These are phyloP conservation scores for Volucella inanis DNA, from an alignment of 2,888 invertebrate genomes.

Conservation along the genomic window DNA sequence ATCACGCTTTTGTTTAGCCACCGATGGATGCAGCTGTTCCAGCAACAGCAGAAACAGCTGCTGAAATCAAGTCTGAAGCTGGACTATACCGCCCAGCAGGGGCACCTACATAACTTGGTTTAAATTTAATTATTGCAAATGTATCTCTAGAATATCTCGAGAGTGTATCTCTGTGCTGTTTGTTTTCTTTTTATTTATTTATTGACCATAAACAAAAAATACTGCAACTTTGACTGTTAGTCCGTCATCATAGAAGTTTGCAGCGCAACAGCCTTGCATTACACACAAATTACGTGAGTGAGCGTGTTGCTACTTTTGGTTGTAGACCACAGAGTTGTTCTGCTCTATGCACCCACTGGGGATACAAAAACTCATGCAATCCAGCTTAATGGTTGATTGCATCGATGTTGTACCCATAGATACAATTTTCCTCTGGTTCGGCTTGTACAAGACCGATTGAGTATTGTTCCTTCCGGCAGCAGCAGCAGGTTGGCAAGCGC, in stretches of 20 bases:
- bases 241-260: constrained; percentile 15
- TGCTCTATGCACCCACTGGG: constrained; percentile 46
- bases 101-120: constrained; percentile 44
- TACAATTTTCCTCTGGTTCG: constrained; percentile 13
- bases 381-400: constrained; percentile 60
- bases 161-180: constrained; percentile 19
- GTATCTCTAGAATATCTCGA: constrained; percentile 13
- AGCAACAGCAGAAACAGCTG: not conserved
- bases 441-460: constrained; percentile 1
- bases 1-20: constrained; percentile 66
- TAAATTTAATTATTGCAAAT: constrained; percentile 74
- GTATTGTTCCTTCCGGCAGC: constrained; percentile 59
- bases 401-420: constrained; percentile 15
- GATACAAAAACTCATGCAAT: constrained; percentile 11
- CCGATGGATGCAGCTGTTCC: constrained; percentile 42
- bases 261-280: constrained; percentile 38
- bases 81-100: constrained; percentile 45
- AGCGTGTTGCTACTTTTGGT: constrained; percentile 34
- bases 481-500: constrained; percentile 5
- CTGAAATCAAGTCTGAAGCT: constrained; percentile 26
- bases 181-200: constrained; percentile 2
- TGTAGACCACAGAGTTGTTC: constrained; percentile 17
- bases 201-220: constrained; percentile 31
- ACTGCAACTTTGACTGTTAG: constrained; percentile 38
- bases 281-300: constrained; percentile 59